Evolutionary conservation across 2,797 vertebrate genomes (phyloP), one percentile per base, ranked within the genome.

Genomic region (Chiloscyllium punctatum): DNA sequence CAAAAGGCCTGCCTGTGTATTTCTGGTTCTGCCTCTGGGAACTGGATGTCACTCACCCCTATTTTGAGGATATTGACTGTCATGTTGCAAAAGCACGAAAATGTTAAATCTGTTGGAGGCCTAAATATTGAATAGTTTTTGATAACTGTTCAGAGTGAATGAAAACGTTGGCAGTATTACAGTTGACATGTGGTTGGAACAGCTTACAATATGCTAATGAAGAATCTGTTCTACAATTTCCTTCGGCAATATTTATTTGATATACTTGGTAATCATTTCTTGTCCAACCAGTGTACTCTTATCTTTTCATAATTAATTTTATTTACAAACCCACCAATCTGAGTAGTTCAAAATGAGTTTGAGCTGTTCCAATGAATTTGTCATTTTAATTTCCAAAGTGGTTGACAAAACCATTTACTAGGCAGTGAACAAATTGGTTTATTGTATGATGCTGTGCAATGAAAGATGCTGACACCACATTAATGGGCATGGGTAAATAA

Each of bases 61-160:
- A 33, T 66, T 37, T 18, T 27, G 33, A n/a, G 33, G 21, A 7
- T 1, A 68, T 92, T 66, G 53, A 5, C n/a, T 91, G 33, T 57
- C 33, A 66, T 91, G 15, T 91, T 92, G 88, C 8, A 92, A 68
- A 68, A 23, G 18, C n/a, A 33, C 2, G 33, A 92, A 92, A 92
- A 1, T 68, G 88, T 90, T 62, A 66, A 37, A 62, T 92, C 16
- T 92, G 62, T 68, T 66, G 1, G 51, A 57, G 88, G 37, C 33
- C 33, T n/a, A 92, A 92, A 92, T 92, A 92, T 92, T 92, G 88
- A 90, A 92, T 68, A 37, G 33, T 37, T 92, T 66, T 92, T 92
- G 88, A 68, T 37, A 92, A 62, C 57, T 92, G 88, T 68, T 92
- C 57, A 37, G 13, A 68, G 53, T 13, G 21, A 66, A 92, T 92